phyloP scores from a whole-genome alignment of 2,888 invertebrate genomes.

The Serripes groenlandicus region DNA sequence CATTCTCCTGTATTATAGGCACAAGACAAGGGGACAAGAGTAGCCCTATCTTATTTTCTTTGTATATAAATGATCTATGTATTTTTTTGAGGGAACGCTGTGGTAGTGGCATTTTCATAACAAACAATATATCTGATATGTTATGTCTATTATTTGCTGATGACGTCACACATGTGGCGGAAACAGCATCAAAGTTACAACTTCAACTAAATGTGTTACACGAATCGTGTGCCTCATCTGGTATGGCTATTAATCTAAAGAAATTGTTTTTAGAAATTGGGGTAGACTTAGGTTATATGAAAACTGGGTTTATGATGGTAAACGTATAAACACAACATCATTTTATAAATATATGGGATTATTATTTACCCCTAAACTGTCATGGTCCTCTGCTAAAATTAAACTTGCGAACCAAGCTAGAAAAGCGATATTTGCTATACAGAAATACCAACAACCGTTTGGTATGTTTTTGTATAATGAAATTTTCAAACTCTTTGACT shows the following conservation, averaged over 20 bases:
- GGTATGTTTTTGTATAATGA: slow-evolving; percentile 11
- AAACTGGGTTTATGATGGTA: slow-evolving; percentile 4
- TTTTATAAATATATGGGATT: slow-evolving; percentile 23
- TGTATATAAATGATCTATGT: slow-evolving; percentile 20
- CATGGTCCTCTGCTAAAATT: neutral
- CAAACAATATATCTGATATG: slow-evolving; percentile 5
- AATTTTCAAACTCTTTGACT: slow-evolving; percentile 26
- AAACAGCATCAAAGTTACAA: slow-evolving; percentile 14
- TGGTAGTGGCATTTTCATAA: slow-evolving; percentile 10
- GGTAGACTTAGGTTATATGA: slow-evolving; percentile 12
- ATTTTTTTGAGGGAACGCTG: neutral
- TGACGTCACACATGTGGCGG: slow-evolving; percentile 2
- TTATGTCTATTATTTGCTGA: slow-evolving; percentile 7
- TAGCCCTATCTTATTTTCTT: neutral
- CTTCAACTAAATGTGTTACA: slow-evolving; percentile 5
- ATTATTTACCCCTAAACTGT: slow-evolving; percentile 14
- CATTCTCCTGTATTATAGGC: slow-evolving; percentile 15
- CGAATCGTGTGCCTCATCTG: slow-evolving; percentile 2
- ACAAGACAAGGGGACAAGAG: slow-evolving; percentile 14
- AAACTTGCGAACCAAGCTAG: slow-evolving; percentile 9
- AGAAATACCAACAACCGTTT: slow-evolving; percentile 2
- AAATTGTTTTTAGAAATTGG: neutral
- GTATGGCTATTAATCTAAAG: slow-evolving; percentile 14
- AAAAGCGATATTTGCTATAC: slow-evolving; percentile 1
- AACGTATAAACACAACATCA: neutral